Evolutionary conservation across 2,797 vertebrate genomes (phyloP).

Genomic region (Fringilla coelebs): DNA sequence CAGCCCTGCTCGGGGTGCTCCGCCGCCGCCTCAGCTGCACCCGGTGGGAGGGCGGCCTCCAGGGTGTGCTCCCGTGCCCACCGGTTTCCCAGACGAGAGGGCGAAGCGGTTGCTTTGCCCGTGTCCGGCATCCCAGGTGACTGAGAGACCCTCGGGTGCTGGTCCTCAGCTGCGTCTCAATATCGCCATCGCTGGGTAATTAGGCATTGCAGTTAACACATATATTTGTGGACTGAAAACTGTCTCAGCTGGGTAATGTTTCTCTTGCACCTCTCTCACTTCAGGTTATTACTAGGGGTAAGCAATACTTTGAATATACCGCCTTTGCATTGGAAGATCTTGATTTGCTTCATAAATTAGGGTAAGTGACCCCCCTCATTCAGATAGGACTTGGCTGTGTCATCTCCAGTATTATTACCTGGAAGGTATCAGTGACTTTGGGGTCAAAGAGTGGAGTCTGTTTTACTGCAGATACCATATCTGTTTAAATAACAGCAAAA

Average conservation of each 20-base stretch:
- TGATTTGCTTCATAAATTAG: background rate
- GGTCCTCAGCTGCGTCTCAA: background rate
- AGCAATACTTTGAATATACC: background rate
- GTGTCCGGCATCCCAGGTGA: background rate
- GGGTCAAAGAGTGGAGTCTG: background rate
- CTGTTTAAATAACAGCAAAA: background rate
- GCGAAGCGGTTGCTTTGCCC: background rate
- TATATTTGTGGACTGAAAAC: background rate
- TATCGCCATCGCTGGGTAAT: background rate
- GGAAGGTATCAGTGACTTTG: background rate
- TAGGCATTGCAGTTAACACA: background rate
- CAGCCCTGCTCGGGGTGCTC: background rate
- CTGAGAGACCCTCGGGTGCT: background rate
- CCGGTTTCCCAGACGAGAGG: background rate
- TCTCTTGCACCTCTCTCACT: background rate
- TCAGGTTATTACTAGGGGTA: background rate
- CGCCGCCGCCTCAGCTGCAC: background rate
- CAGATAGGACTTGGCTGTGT: background rate
- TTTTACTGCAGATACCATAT: background rate
- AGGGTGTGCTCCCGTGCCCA: background rate
- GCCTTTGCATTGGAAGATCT: background rate
- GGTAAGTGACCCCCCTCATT: conserved; percentile 16
- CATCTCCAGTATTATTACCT: background rate
- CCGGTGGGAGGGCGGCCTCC: background rate
- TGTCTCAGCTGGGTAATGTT: background rate